These are phyloP conservation scores for Frankliniella fusca DNA, from an alignment of 2,888 invertebrate genomes.

Conservation along the genomic window DNA sequence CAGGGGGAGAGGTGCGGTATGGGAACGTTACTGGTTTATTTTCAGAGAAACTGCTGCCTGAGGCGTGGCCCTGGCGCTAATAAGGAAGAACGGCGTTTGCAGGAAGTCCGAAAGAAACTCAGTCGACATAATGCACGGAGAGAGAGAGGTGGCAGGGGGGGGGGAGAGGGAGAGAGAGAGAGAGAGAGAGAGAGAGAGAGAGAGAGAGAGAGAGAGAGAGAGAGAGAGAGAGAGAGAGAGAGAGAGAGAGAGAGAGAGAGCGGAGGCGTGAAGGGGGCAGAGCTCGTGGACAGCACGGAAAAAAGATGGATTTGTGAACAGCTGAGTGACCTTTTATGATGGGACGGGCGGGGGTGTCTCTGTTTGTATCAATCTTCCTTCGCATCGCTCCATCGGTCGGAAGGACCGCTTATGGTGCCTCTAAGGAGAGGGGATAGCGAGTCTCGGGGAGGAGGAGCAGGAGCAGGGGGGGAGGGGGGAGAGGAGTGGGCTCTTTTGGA, in stretches of 20 bases:
- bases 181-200: conserved; percentile 38
- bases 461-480: not conserved
- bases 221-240: conserved; percentile 38
- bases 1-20: too few species aligned
- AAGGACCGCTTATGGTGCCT: too few species aligned
- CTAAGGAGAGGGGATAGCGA: not conserved
- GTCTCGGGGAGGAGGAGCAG: not conserved
- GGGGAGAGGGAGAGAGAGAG: conserved; percentile 29
- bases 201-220: conserved; percentile 38
- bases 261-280: conserved; percentile 42
- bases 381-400: too few species aligned
- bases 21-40: too few species aligned
- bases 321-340: not conserved
- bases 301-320: not conserved
- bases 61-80: too few species aligned
- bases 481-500: not conserved
- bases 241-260: conserved; percentile 39
- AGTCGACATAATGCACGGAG: too few species aligned
- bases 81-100: too few species aligned
- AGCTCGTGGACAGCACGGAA: conserved; percentile 43
- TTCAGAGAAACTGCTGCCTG: too few species aligned
- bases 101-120: too few species aligned
- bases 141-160: too few species aligned
- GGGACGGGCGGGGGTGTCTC: not conserved
- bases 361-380: too few species aligned